phyloP scores from a whole-genome alignment of 1,140 invertebrate genomes.

The Brachionus calyciflorus region DNA sequence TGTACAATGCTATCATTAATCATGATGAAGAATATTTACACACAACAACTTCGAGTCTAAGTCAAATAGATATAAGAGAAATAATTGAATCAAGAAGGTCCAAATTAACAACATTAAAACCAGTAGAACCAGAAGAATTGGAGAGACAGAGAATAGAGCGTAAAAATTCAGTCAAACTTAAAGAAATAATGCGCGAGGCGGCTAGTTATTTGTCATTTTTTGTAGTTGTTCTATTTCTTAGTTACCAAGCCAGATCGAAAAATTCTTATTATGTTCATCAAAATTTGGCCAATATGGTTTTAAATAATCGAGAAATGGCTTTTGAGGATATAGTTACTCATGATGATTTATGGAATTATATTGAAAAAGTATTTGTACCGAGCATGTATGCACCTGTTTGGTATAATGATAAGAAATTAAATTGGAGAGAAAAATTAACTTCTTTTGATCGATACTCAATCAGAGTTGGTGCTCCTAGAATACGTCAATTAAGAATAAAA shows the following conservation, averaged over 20 bases:
- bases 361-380: constrained; percentile 53
- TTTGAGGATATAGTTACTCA: constrained; percentile 45
- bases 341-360: constrained; percentile 50
- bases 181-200: constrained; percentile 62
- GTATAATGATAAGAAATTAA: constrained; percentile 53
- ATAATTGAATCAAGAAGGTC: constrained; percentile 19
- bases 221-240: constrained; percentile 58
- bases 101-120: constrained; percentile 47
- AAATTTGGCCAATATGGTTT: constrained; percentile 53
- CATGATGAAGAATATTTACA: constrained; percentile 43
- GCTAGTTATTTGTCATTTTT: constrained; percentile 57
- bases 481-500: constrained; percentile 58
- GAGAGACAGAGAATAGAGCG: constrained; percentile 53
- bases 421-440: constrained; percentile 57
- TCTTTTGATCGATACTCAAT: constrained; percentile 51
- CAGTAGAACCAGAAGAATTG: constrained; percentile 53
- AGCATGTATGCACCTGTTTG: constrained; percentile 54
- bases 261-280: constrained; percentile 51
- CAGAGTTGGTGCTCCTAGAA: constrained; percentile 55
- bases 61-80: constrained; percentile 35
- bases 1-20: constrained; percentile 41
- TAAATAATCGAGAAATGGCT: constrained; percentile 28
- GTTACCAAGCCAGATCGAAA: constrained; percentile 56
- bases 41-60: constrained; percentile 25
- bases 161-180: constrained; percentile 63